Evolutionary conservation across 2,888 invertebrate species (phyloP), one percentile per base, ranked within the genome.

Genomic region (Druceiella hillmani): DNA sequence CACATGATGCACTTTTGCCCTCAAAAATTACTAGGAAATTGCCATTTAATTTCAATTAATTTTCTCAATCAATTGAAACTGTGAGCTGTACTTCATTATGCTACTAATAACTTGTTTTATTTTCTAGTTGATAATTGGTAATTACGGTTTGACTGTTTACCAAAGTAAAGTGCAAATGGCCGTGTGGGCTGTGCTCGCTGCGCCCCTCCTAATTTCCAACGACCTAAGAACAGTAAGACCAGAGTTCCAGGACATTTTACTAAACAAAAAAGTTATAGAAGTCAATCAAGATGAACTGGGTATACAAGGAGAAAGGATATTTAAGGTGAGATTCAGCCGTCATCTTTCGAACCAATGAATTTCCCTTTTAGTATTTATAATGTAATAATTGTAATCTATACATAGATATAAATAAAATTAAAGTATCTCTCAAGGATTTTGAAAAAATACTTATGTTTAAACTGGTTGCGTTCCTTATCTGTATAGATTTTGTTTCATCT

Each of bases 81-180:
- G 20, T 9, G 20, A 20, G 20, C 7, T 5, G 5, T 9, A 27
- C 5, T 5, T 27, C 10, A 27, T 27, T 5, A 11, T 27, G 5
- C 13, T 14, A n/a, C 14, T 6, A 34, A 5, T 34, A 4, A 15
- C 6, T n/a, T 17, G 3, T 4, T 38, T 38, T 20, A 24, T 22
- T 33, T 50, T 51, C 4, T 37, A 75, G 73, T 55, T 79, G 25
- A 56, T 79, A 30, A 66, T 80, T 43, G 81, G 81, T 4, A 79
- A 81, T 52, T 78, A 62, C 52, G 80, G 79, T 1, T 56, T 81
- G 9, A 81, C 79, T 50, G 69, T 73, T 42, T 81, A 82, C 44
- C 82, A 86, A 60, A 74, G 79, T 46, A 74, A 76, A 55, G 64
- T 76, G 1, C 86, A 86, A 64, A 83, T 86, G 82, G 82, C 82